Percentiles rank a stretch among this genome's conserved stretches.
phyloP scores from a whole-genome alignment of 2,797 vertebrate species.

The Calcarius lapponicus region DNA sequence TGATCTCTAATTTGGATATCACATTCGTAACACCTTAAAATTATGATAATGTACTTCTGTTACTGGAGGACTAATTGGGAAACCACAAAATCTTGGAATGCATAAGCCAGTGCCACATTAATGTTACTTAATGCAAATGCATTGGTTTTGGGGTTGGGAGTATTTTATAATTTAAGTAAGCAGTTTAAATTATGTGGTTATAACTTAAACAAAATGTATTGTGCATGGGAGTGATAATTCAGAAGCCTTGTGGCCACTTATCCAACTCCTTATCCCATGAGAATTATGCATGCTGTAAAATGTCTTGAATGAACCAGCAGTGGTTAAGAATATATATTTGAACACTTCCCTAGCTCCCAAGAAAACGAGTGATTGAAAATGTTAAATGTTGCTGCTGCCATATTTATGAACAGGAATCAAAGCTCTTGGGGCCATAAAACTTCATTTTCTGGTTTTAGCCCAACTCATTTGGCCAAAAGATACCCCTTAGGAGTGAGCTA shows the following conservation, averaged over 20 bases:
- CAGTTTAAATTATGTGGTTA: slow-evolving; percentile 48
- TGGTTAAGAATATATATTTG: slow-evolving; percentile 24
- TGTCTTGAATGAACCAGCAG: slow-evolving; percentile 14
- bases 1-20: slow-evolving; percentile 66
- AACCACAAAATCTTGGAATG: slow-evolving; percentile 66
- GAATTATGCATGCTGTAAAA: slow-evolving; percentile 5
- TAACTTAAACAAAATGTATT: slow-evolving; percentile 47
- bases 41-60: slow-evolving; percentile 58
- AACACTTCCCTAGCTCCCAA: slow-evolving; percentile 3
- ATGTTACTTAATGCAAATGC: slow-evolving; percentile 44
- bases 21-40: slow-evolving; percentile 53
- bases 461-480: not conserved
- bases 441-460: not conserved
- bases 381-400: slow-evolving; percentile 33
- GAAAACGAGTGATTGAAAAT: slow-evolving; percentile 38
- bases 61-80: slow-evolving; percentile 62
- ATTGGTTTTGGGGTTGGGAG: slow-evolving; percentile 30
- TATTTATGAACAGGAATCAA: slow-evolving; percentile 31
- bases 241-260: slow-evolving; percentile 34
- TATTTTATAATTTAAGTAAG: slow-evolving; percentile 40
- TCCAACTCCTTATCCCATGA: slow-evolving; percentile 11
- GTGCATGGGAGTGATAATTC: slow-evolving; percentile 29
- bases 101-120: slow-evolving; percentile 17
- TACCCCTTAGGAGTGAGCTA: not conserved
- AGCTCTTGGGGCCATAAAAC: not conserved